These are phyloP conservation scores for Piliocolobus tephrosceles DNA, from an alignment of 2,113 vertebrate genomes.

Conservation along the genomic window DNA sequence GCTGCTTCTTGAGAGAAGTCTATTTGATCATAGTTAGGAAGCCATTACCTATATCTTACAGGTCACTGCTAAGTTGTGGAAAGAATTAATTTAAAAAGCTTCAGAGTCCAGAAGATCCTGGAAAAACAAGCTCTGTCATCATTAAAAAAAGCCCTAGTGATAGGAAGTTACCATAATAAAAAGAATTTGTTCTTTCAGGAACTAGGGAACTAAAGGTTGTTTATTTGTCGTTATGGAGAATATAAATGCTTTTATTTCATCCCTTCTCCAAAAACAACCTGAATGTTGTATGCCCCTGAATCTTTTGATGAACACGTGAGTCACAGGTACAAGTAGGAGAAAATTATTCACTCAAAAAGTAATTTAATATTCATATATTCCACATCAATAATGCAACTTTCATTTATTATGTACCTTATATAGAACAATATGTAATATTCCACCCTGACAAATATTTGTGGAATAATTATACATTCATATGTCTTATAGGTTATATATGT, in stretches of 20 bases:
- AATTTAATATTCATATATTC: not conserved
- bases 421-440: not conserved
- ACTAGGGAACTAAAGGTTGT: not conserved
- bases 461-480: not conserved
- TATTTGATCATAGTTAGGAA: not conserved
- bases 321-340: not conserved
- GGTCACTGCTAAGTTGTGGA: not conserved
- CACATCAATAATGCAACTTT: not conserved
- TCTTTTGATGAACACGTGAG: not conserved
- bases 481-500: not conserved
- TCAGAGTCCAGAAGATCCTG: not conserved
- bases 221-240: not conserved
- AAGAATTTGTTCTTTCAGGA: not conserved
- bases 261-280: not conserved
- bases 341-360: not conserved
- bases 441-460: not conserved
- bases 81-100: not conserved
- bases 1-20: not conserved
- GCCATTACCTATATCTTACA: not conserved
- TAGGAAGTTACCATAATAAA: not conserved
- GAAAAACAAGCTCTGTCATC: not conserved
- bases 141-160: not conserved
- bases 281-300: no score
- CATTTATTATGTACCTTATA: not conserved
- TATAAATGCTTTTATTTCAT: not conserved